phyloP scores from a whole-genome alignment of 2,888 invertebrate species.

The Troides oblongomaculatus region DNA sequence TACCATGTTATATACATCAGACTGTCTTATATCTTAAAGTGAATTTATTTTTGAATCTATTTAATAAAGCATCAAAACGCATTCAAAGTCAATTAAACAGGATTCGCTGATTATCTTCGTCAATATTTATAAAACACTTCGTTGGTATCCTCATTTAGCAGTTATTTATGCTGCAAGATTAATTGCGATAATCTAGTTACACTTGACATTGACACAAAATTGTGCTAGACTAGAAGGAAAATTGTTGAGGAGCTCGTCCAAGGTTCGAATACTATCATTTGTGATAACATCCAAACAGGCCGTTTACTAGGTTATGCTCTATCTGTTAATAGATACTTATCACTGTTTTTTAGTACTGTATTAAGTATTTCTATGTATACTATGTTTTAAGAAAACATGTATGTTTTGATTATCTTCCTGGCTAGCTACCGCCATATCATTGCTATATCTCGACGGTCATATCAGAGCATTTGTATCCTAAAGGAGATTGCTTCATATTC shows the following conservation, averaged over 20 bases:
- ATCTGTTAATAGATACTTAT: neutral
- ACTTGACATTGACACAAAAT: conserved; percentile 71
- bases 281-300: conserved; percentile 38
- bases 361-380: too few relatives aligned
- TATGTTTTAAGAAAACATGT: too few relatives aligned
- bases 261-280: conserved; percentile 39
- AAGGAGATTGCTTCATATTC: too few relatives aligned
- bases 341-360: neutral
- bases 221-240: conserved; percentile 58
- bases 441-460: too few relatives aligned
- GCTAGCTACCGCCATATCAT: too few relatives aligned
- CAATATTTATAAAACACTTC: conserved; percentile 5
- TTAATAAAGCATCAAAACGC: neutral
- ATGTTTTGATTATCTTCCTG: too few relatives aligned
- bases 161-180: conserved; percentile 30
- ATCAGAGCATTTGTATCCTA: too few relatives aligned
- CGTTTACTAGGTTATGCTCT: conserved; percentile 24
- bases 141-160: conserved; percentile 13
- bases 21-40: neutral
- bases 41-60: neutral
- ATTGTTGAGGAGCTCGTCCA: conserved; percentile 45
- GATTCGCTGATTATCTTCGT: neutral
- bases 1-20: neutral
- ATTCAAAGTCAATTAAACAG: neutral
- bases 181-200: conserved; percentile 50